Conservation (phyloP, 1,140 invertebrate species). For the Drosophila quadrilineata region DNA sequence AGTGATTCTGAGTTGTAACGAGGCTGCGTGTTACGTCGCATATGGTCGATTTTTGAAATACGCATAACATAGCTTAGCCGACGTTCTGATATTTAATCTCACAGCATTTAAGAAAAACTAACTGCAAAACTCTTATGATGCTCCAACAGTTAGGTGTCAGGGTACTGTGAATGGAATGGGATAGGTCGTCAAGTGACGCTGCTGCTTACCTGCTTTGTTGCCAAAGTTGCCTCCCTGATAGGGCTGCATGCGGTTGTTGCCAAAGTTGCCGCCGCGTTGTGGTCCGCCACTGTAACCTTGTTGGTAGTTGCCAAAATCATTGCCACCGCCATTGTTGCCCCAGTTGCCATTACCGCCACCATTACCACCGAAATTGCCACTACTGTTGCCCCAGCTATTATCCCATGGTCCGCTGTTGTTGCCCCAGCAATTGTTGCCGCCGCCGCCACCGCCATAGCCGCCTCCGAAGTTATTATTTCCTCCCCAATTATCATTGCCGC, state of each 20-base stretch:
- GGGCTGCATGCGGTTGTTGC: conserved; percentile 82
- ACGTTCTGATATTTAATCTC: conserved; percentile 67
- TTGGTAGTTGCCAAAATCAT: conserved; percentile 88
- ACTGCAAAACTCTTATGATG: conserved; percentile 37
- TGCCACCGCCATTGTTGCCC: conserved; percentile 79
- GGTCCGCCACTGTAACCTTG: conserved; percentile 88
- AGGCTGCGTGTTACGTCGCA: conserved; percentile 27
- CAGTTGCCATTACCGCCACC: conserved; percentile 59
- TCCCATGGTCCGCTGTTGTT: conserved; percentile 82
- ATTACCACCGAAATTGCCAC: conserved; percentile 55
- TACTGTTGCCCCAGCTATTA: conserved; percentile 81
- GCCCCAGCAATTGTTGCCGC: conserved; percentile 76
- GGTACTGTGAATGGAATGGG: conserved; percentile 17
- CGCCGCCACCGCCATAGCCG: conserved; percentile 65
- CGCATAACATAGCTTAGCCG: conserved; percentile 29
- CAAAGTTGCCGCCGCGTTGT: conserved; percentile 84
- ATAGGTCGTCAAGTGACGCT: conserved; percentile 83
- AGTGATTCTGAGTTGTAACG: conserved; percentile 18
- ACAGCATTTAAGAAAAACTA: conserved; percentile 82
- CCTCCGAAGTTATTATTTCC: conserved; percentile 84
- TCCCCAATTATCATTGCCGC: conserved; percentile 84
- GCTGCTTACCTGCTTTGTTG: conserved; percentile 67
- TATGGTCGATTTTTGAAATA: conserved; percentile 16
- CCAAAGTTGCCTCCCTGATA: conserved; percentile 81
- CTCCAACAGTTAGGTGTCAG: conserved; percentile 45